Evolutionary conservation across 1,140 invertebrate genomes (phyloP), one percentile per base, ranked within the genome.

Genomic region (Drosophila fuyamai): DNA sequence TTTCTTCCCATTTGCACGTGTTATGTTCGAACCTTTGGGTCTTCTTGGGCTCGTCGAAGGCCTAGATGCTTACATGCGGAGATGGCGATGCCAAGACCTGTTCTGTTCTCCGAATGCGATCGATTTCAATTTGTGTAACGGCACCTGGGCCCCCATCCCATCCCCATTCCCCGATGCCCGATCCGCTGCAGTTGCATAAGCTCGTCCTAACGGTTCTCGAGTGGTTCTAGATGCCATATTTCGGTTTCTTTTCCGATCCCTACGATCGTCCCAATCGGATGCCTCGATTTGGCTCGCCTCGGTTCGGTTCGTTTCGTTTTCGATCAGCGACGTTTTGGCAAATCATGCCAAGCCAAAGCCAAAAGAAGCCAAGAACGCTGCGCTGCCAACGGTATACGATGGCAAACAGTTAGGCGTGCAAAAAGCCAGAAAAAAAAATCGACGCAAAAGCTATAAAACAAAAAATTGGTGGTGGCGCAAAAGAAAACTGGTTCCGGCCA

Each of bases 401-500:
- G 57, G 50, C 65, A 62, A 89, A 89, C 84, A 89, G 84, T 89
- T 89, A 89, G 71, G 77, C 85, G 79, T 80, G 84, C 83, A 88
- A 76, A 88, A 89, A 79, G 54, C 61, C 54, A 61, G 41, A 61
- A 56, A 56, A 72, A 59, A 73, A 59, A 70, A 79, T 59, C 66
- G 66, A 63, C 61, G 71, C 66, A 76, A 76, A 82, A 79, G 66
- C 66, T 72, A 56, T 55, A 75, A 65, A 80, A 77, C 35, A 81
- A 76, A 84, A 88, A 88, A 76, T 88, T 79, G 75, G 71, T 86
- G 66, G 62, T 83, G 81, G 74, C 60, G 66, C 57, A 83, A 83
- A 85, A 86, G 66, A 79, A 88, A 82, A 82, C 84, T 89, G 84
- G 84, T 88, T 88, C 84, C 84, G 84, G 84, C 68, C 66, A 79